These are phyloP conservation scores for Jordanella pulchra DNA, from an alignment of 2,797 vertebrate species.

Conservation along the genomic window DNA sequence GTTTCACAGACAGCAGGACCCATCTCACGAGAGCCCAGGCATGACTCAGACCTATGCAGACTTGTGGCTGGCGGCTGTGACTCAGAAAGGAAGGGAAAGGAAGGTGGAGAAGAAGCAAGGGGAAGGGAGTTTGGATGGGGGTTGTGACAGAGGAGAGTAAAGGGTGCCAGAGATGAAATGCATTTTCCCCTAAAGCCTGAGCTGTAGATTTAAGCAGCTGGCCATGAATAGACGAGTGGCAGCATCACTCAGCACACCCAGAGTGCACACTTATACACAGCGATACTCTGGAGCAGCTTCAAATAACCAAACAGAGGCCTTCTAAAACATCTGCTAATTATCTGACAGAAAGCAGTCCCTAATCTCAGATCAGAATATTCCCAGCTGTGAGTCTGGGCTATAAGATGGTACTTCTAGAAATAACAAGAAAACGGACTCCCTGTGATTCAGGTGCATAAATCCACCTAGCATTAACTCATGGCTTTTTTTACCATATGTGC, in stretches of 20 bases:
- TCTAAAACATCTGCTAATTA: conserved; percentile 81
- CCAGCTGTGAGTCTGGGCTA: conserved; percentile 70
- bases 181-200: conserved; percentile 49
- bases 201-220: conserved; percentile 73
- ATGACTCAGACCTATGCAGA: conserved; percentile 77
- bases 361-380: conserved; percentile 70
- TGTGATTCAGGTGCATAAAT: conserved; percentile 58
- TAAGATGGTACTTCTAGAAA: conserved; percentile 63
- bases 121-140: conserved; percentile 25
- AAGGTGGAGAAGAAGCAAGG: conserved; percentile 31
- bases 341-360: conserved; percentile 68
- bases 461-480: conserved; percentile 72
- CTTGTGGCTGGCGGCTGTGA: conserved; percentile 77
- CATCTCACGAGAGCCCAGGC: conserved; percentile 72
- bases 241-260: conserved; percentile 48
- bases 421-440: conserved; percentile 56
- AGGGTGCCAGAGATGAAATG: conserved; percentile 52
- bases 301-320: conserved; percentile 72
- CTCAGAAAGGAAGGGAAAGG: conserved; percentile 61
- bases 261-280: conserved; percentile 31
- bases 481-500: conserved; percentile 76
- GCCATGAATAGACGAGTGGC: conserved; percentile 69
- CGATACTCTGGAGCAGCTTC: conserved; percentile 58
- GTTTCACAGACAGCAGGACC: conserved; percentile 70
- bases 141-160: conserved; percentile 33